A percentile compares a stretch with the other conserved stretches of the same genome.
Evolutionary conservation across 2,888 invertebrate genomes (phyloP).

Genomic region (Chymomyza procnemis): DNA sequence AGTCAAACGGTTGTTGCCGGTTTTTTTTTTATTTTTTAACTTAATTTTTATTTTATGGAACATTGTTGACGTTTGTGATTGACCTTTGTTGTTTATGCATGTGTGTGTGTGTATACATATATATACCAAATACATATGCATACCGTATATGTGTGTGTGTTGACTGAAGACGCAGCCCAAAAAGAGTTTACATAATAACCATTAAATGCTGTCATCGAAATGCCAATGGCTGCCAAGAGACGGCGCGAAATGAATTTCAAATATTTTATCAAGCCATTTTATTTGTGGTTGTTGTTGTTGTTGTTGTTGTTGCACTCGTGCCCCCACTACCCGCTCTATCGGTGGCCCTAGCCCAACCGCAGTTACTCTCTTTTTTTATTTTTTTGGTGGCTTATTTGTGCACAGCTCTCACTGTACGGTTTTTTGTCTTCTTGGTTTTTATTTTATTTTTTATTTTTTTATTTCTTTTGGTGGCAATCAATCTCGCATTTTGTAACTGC

Average conservation of each 20-base stretch:
- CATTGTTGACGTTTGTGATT: not conserved
- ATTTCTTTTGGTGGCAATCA: conserved; percentile 27
- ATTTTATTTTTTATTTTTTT: conserved; percentile 5
- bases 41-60: not conserved
- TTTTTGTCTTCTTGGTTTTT: too few relatives aligned
- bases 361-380: conserved; percentile 5
- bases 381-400: conserved; percentile 13
- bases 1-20: not conserved
- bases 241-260: conserved; percentile 65
- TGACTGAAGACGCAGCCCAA: not conserved
- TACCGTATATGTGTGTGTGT: conserved; percentile 4
- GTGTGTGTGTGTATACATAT: conserved; percentile 4
- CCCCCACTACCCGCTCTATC: conserved; percentile 4
- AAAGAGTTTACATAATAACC: conserved; percentile 58
- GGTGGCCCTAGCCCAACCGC: not conserved
- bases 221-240: conserved; percentile 45
- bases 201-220: conserved; percentile 70
- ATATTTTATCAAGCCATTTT: conserved; percentile 56
- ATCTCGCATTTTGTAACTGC: conserved; percentile 31
- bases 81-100: not conserved
- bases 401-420: conserved; percentile 6
- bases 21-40: not conserved
- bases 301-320: conserved; percentile 28
- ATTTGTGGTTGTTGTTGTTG: conserved; percentile 29
- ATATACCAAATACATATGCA: too few relatives aligned